A percentile compares a stretch with the other conserved stretches of the same genome.
Conservation (phyloP, 1,140 invertebrate genomes). For the Acyrthosiphon pisum region DNA sequence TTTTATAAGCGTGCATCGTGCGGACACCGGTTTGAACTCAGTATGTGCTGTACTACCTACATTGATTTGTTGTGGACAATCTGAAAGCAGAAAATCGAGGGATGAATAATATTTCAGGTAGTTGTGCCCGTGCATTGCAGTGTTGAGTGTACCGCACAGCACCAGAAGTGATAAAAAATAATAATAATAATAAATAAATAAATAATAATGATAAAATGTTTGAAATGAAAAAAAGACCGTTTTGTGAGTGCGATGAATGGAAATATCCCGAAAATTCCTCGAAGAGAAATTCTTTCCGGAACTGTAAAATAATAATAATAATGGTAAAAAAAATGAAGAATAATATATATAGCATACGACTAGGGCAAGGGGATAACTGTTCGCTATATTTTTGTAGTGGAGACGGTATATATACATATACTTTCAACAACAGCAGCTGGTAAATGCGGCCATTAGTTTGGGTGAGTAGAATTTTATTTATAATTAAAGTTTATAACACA, state of each 20-base stretch:
- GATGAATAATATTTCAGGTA: conserved; percentile 21
- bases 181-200: conserved; percentile 11
- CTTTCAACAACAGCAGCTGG: neutral
- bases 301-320: conserved; percentile 22
- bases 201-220: conserved; percentile 5
- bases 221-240: neutral
- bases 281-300: conserved; percentile 10
- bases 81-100: neutral
- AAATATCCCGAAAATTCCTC: neutral
- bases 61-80: conserved; percentile 36
- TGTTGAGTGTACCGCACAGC: neutral
- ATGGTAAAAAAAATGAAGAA: neutral
- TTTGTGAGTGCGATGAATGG: neutral
- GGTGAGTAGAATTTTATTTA: conserved; percentile 21
- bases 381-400: neutral
- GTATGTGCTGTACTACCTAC: neutral
- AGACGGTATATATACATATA: neutral
- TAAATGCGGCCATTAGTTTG: conserved; percentile 19
- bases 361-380: neutral
- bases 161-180: neutral
- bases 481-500: conserved; percentile 38
- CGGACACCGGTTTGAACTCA: neutral
- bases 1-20: neutral
- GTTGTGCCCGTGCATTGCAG: neutral
- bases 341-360: neutral